phyloP scores from a whole-genome alignment of 2,888 invertebrate species.

The Drosophila paracracens region DNA sequence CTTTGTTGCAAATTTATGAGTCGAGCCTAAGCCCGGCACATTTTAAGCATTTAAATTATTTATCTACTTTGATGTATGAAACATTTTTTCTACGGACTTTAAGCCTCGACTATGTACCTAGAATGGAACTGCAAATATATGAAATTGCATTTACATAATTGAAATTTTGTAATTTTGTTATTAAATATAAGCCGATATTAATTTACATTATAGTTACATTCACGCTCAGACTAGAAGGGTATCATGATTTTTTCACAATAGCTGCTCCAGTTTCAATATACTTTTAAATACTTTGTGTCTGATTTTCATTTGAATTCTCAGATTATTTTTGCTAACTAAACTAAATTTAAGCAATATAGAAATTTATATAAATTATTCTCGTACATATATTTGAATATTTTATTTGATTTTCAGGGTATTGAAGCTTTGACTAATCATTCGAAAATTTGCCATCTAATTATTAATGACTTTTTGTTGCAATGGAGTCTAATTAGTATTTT shows the following conservation, averaged over 20 bases:
- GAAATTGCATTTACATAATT: slow-evolving; percentile 55
- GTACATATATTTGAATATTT: neutral
- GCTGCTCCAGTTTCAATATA: neutral
- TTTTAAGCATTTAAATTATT: slow-evolving; percentile 31
- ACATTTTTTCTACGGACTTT: slow-evolving; percentile 6
- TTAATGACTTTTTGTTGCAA: slow-evolving; percentile 24
- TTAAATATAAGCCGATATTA: slow-evolving; percentile 45
- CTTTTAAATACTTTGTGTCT: neutral
- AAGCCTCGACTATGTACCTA: neutral
- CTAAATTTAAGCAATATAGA: neutral
- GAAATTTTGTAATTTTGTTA: slow-evolving; percentile 52
- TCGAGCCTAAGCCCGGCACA: slow-evolving; percentile 19
- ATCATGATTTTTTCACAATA: neutral
- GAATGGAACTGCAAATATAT: slow-evolving; percentile 36
- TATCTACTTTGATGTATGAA: slow-evolving; percentile 11
- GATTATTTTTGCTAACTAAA: neutral
- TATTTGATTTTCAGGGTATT: slow-evolving; percentile 11
- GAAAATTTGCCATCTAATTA: neutral
- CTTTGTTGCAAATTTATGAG: slow-evolving; percentile 34
- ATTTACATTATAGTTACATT: slow-evolving; percentile 31
- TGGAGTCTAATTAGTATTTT: slow-evolving; percentile 52
- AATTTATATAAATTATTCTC: neutral
- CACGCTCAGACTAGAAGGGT: neutral
- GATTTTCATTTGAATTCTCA: neutral
- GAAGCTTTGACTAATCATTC: too few species aligned